Base-by-base conservation (phyloP, 1,140 invertebrate species). In the Scaptomyza hsui region DNA sequence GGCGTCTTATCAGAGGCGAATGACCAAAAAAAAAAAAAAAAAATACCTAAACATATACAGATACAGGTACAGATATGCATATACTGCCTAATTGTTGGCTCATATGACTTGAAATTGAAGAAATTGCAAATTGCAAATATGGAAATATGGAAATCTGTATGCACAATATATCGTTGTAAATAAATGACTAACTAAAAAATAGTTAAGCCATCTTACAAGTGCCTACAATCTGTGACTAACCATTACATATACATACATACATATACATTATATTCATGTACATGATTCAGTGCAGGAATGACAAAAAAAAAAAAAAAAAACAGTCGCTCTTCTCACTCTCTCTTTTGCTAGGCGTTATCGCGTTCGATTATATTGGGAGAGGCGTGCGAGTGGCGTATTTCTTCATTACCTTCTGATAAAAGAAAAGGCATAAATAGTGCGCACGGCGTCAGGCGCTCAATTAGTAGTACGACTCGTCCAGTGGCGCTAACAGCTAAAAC, bases 351-450 rank as follows among this genome's bases (percentile, higher is more conserved):
- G 26, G 21, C 12, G 15, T 52, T 68, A 60, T 45, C 18, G 35
- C 35, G 29, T 55, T 70, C 51, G 67, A 70, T 70, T 67, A 18
- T 9, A 37, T 44, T 16, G 32, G 13, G 19, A 61, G 41, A 37
- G 26, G 18, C 21, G 44, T 39, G 24, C 44, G 35, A 45, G 48
- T 44, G 29, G n/a, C 3, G 24, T 18, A 55, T 56, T 63, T 53
- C 45, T 73, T 61, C 13, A 24, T 15, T 42, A 13, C 1, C 16
- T 67, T 74, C 26, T 79, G 82, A 75, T 81, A 86, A 88, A 81
- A 64, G 42, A 71, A 86, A 88, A 81, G 64, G 82, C 81, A 86
- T 86, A 86, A 81, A 86, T 86, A 88, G 77, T 71, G 61, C 70
- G 74, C 49, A 26, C 16, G 42, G 42, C 42, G 35, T 21, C 44